Evolutionary conservation across 2,888 invertebrate genomes (phyloP), one percentile per base, ranked within the genome.

Genomic region (Erynnis tages): DNA sequence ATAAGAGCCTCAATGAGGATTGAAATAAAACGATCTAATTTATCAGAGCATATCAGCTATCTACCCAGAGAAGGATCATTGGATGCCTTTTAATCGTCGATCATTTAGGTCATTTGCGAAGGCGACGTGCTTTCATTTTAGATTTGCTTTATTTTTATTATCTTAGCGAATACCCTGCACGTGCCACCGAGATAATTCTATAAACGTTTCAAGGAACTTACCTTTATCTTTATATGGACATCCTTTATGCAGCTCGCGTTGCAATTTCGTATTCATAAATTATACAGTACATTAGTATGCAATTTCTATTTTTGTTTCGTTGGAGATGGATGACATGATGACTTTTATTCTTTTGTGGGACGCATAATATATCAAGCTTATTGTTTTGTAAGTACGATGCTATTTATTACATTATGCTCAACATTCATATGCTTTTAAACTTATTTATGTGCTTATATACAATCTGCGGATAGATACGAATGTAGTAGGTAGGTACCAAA

Each of bases 221-320:
- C 40, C 48, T 49, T 45, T 49, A 49, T 41, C 49, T 49, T 25
- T 49, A 41, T 49, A 49, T 49, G 49, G 49, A 49, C 49, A 41
- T 49, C 49, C 49, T 49, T 49, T 49, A 49, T 41, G 49, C 49
- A 41, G 49, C 34, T 41, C 49, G 25, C 48, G 32, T 49, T 41
- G 49, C 49, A 34, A 50, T 43, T 50, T 50, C 43, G 43, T 43
- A 50, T 50, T 50, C 50, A 50, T 50, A 50, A 50, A 50, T 50
- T 43, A 50, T 50, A 21, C 43, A 43, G 50, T 50, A 50, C 50
- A 50, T 50, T 49, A 49, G 49, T 49, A 49, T 49, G 49, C 41
- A 41, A 34, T 50, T 40, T 50, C 50, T 43, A 50, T 50, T 50
- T 50, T 43, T 50, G 50, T 50, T 50, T 50, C 35, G 35, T 50